These are phyloP conservation scores for Morone saxatilis DNA, from an alignment of 2,113 vertebrate genomes.

Conservation along the genomic window DNA sequence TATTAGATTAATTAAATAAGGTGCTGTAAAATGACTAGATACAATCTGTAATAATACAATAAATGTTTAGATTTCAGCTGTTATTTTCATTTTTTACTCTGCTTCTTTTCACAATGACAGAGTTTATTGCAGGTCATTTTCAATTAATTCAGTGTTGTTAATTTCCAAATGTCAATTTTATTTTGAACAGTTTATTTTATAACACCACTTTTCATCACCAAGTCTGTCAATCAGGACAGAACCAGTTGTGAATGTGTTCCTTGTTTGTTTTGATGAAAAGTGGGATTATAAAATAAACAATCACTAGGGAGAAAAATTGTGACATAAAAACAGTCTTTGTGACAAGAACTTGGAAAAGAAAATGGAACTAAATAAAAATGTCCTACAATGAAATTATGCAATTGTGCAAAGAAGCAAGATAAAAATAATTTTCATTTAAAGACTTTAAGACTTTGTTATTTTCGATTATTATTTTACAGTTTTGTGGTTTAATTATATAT, in stretches of 20 bases:
- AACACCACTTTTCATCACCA: neutral
- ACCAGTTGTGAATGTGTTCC: neutral
- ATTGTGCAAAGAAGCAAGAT: conserved; percentile 2
- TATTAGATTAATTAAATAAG: neutral
- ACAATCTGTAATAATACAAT: conserved; percentile 4
- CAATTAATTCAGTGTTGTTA: neutral
- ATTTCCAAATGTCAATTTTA: neutral
- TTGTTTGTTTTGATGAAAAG: neutral
- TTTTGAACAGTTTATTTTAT: neutral
- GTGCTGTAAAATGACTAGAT: conserved; percentile 6
- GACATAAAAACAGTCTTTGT: neutral
- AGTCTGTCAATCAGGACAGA: neutral
- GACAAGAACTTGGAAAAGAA: no score
- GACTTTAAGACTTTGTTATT: neutral
- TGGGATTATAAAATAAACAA: neutral
- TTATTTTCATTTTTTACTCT: neutral
- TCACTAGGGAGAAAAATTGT: no score
- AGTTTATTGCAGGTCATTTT: neutral
- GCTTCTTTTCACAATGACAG: neutral
- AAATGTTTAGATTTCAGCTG: conserved; percentile 4
- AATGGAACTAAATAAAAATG: neutral
- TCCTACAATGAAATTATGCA: neutral
- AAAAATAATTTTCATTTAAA: neutral
- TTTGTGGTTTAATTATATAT: neutral
- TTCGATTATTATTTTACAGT: neutral